These are phyloP conservation scores for Philaethria dido DNA, from an alignment of 2,888 invertebrate species.

Conservation along the genomic window DNA sequence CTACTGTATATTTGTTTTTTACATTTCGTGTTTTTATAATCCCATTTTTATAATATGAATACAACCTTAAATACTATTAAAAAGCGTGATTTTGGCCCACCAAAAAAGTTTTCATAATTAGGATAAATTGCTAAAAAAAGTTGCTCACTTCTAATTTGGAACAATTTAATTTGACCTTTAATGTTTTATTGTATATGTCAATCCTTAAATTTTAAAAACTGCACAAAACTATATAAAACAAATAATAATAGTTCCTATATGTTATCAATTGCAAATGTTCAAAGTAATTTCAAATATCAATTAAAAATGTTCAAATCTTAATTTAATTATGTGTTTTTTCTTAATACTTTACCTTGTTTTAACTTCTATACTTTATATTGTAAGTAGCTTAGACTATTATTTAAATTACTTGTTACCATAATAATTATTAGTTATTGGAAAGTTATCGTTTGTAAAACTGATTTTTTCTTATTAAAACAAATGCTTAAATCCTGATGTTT, in stretches of 20 bases:
- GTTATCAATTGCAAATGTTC: not conserved
- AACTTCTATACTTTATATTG: not conserved
- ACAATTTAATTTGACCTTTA: no score
- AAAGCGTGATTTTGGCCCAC: no score
- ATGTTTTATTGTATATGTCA: no score
- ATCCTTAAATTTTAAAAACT: not conserved
- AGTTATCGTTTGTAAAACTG: constrained; percentile 15
- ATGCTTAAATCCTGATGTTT: not conserved
- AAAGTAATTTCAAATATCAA: not conserved
- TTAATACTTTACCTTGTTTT: not conserved
- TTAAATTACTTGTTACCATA: constrained; percentile 2
- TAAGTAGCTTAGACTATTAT: not conserved
- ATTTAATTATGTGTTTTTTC: not conserved
- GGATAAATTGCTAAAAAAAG: no score
- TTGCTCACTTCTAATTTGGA: no score
- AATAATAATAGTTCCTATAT: not conserved
- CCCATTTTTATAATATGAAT: no score
- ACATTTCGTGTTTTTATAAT: no score
- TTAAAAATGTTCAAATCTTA: no score
- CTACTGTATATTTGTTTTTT: no score
- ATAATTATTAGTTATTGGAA: not conserved
- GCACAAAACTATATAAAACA: not conserved
- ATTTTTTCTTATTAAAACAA: not conserved
- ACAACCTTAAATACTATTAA: no score
- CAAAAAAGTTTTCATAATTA: no score